A percentile compares a stretch with the other conserved stretches of the same genome.
Evolutionary conservation across 2,797 vertebrate species (phyloP).

Genomic region (Psittacula derbiana): DNA sequence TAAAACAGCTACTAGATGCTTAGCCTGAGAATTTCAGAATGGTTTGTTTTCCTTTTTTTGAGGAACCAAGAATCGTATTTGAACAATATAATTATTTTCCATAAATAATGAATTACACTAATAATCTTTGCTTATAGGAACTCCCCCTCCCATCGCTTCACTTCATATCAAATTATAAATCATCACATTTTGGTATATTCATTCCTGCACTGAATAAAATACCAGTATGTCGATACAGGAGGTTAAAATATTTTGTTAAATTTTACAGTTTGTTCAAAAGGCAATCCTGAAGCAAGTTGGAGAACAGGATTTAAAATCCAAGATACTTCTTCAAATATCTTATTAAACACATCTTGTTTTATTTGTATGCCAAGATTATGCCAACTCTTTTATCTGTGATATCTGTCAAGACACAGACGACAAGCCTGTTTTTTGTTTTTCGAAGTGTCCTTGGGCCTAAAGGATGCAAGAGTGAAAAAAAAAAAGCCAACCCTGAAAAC

Average conservation of each 20-base stretch:
- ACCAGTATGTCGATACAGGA: not conserved
- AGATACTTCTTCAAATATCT: slow-evolving; percentile 46
- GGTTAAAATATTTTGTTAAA: slow-evolving; percentile 23
- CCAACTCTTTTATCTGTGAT: slow-evolving; percentile 39
- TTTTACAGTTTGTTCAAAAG: slow-evolving; percentile 45
- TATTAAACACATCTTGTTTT: slow-evolving; percentile 60
- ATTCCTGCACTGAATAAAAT: not conserved
- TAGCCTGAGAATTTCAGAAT: not conserved
- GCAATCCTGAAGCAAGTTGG: not conserved
- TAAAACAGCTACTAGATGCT: not conserved
- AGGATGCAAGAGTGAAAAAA: not conserved
- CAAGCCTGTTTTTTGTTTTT: slow-evolving; percentile 35
- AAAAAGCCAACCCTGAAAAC: not conserved
- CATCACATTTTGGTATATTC: not conserved
- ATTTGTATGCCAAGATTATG: slow-evolving; percentile 32
- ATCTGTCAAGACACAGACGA: slow-evolving; percentile 61
- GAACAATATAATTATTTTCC: not conserved
- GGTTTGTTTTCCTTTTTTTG: not conserved
- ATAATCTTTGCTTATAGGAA: not conserved
- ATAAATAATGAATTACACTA: not conserved
- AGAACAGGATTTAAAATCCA: slow-evolving; percentile 16
- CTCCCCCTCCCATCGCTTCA: not conserved
- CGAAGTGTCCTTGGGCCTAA: slow-evolving; percentile 27
- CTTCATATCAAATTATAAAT: not conserved
- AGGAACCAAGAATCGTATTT: not conserved